Conservation (phyloP, 2,113 vertebrate genomes). For the Platysternon megacephalum region DNA sequence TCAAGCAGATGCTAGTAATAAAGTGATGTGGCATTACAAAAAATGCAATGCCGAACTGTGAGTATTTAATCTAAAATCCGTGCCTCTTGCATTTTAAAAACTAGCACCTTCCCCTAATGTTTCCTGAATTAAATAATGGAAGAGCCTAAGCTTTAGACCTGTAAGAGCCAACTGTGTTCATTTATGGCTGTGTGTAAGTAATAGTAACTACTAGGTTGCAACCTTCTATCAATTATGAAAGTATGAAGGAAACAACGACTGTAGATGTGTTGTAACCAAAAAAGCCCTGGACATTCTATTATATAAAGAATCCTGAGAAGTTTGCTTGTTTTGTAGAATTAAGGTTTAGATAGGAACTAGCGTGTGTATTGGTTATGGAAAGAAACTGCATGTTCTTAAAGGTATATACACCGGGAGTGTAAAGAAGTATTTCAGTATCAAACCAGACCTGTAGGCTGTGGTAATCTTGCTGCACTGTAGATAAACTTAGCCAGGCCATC, state of each 20-base stretch:
- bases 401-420: not conserved
- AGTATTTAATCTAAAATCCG: not conserved
- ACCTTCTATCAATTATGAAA: not conserved
- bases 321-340: not conserved
- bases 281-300: not conserved
- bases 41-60: not conserved
- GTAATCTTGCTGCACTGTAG: slow-evolving; percentile 62
- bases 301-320: fast-evolving
- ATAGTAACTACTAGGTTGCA: not conserved
- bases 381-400: not conserved
- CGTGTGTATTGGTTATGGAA: not conserved
- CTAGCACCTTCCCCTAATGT: not conserved
- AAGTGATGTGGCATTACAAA: not conserved
- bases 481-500: not conserved
- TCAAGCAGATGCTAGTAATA: not conserved
- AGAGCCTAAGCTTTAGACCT: not conserved
- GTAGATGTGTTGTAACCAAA: not conserved
- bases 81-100: slow-evolving; percentile 29
- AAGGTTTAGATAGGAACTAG: not conserved
- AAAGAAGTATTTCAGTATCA: fast-evolving
- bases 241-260: fast-evolving
- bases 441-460: not conserved
- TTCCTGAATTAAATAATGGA: not conserved
- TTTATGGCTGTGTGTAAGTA: fast-evolving
- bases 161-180: not conserved